These are phyloP conservation scores for Anoplophora glabripennis DNA, from an alignment of 1,140 invertebrate species.

Conservation along the genomic window DNA sequence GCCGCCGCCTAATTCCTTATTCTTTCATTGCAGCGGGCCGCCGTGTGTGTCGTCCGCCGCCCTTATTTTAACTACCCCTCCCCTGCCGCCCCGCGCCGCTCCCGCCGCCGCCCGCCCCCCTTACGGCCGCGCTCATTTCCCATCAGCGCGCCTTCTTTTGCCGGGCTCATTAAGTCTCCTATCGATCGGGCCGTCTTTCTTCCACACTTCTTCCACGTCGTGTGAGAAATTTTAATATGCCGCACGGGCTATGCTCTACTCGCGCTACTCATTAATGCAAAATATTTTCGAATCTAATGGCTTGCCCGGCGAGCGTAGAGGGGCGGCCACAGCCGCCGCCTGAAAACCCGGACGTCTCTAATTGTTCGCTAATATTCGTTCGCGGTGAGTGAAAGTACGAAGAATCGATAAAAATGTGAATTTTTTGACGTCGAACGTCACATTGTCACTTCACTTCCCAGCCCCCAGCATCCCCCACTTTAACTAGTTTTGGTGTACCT, in stretches of 20 bases:
- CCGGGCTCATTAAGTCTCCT: conserved; percentile 37
- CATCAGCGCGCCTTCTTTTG: conserved; percentile 32
- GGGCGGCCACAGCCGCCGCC: too few relatives aligned
- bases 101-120: not conserved
- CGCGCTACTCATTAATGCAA: conserved; percentile 30
- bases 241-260: conserved; percentile 20
- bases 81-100: not conserved
- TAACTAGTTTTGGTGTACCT: too few relatives aligned
- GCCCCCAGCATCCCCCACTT: too few relatives aligned
- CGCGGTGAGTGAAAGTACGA: too few relatives aligned
- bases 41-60: conserved; percentile 1
- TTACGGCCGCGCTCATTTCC: conserved; percentile 25
- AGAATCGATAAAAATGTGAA: too few relatives aligned
- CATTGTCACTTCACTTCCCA: too few relatives aligned
- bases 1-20: conserved; percentile 2
- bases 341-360: too few relatives aligned
- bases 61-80: conserved; percentile 6
- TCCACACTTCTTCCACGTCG: conserved; percentile 33
- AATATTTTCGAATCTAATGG: too few relatives aligned
- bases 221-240: conserved; percentile 34
- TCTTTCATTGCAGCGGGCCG: conserved; percentile 5
- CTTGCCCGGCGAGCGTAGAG: too few relatives aligned
- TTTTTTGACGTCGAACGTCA: too few relatives aligned
- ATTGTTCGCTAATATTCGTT: too few relatives aligned
- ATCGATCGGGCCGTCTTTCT: conserved; percentile 32